These are phyloP conservation scores for Pardosa pseudoannulata DNA, from an alignment of 2,888 invertebrate species.

Conservation along the genomic window DNA sequence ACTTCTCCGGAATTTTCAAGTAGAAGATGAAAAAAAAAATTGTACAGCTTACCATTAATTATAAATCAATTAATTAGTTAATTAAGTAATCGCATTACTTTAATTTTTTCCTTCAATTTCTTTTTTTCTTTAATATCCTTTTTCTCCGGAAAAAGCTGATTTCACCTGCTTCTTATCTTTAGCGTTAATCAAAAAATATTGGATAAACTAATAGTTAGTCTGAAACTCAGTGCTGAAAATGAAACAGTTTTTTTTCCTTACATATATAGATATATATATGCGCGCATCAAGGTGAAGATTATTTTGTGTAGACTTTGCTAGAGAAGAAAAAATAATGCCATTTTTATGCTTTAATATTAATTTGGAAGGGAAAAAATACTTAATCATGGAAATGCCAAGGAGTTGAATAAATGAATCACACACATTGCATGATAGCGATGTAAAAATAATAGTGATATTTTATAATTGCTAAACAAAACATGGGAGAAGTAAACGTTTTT, in stretches of 20 bases:
- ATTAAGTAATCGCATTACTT: not conserved
- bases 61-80: slow-evolving; percentile 15
- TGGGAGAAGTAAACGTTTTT: too few relatives aligned
- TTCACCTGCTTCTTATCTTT: not conserved
- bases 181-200: not conserved
- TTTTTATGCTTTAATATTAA: too few relatives aligned
- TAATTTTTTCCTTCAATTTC: not conserved
- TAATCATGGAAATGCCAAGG: too few relatives aligned
- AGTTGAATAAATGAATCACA: too few relatives aligned
- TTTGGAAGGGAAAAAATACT: too few relatives aligned
- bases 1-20: not conserved
- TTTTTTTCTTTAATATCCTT: not conserved
- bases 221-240: not conserved
- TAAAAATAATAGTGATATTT: too few relatives aligned
- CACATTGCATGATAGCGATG: too few relatives aligned
- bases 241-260: not conserved
- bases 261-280: too few relatives aligned
- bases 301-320: too few relatives aligned
- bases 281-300: too few relatives aligned
- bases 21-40: not conserved
- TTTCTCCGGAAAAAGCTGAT: not conserved
- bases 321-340: too few relatives aligned
- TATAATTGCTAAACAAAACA: too few relatives aligned
- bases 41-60: not conserved
- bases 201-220: not conserved